Conservation (phyloP, 1,140 invertebrate species). For the Ips nitidus region DNA sequence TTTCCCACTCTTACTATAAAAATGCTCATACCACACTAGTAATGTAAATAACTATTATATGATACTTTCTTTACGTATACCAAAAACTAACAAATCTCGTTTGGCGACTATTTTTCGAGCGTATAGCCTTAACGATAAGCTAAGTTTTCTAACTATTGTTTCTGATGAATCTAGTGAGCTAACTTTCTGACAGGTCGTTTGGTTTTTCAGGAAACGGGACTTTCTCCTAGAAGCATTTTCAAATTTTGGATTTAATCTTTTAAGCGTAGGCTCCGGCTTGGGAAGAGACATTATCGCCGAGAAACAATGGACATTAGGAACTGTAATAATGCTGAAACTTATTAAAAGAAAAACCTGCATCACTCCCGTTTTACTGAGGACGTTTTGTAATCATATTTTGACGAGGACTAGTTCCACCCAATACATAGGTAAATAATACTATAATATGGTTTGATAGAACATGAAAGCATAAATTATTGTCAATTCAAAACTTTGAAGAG, state of each 20-base stretch:
- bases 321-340: constrained; percentile 56
- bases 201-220: constrained; percentile 54
- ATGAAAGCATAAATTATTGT: background rate
- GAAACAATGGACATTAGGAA: constrained; percentile 54
- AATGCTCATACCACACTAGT: too few relatives aligned
- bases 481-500: too few relatives aligned
- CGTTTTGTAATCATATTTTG: constrained; percentile 55
- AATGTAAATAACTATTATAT: too few relatives aligned
- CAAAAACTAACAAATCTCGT: too few relatives aligned
- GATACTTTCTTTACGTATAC: too few relatives aligned
- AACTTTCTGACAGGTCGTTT: background rate
- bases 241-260: constrained; percentile 57
- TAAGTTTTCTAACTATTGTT: too few relatives aligned
- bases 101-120: too few relatives aligned
- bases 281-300: constrained; percentile 47
- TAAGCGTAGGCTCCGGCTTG: constrained; percentile 49
- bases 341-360: constrained; percentile 55
- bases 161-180: background rate
- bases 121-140: too few relatives aligned
- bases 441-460: background rate
- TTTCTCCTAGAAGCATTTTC: constrained; percentile 58
- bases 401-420: constrained; percentile 51
- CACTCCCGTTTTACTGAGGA: constrained; percentile 53
- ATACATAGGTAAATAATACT: constrained; percentile 54
- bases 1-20: too few relatives aligned